These are phyloP conservation scores for Trachelus stipa DNA, from an alignment of 2,888 invertebrate species.

Conservation along the genomic window DNA sequence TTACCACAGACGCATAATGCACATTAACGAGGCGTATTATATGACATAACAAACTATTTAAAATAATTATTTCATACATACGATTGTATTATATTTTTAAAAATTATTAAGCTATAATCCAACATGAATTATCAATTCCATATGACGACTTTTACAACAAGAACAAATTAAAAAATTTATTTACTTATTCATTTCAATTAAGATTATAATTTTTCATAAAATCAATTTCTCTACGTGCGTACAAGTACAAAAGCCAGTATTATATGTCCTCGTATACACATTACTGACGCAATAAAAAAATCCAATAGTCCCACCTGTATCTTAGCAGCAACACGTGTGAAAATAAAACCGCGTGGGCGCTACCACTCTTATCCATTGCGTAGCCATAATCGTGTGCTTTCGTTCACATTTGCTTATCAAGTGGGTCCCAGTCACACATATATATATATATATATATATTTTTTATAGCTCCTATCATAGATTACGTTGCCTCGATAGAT, in stretches of 20 bases:
- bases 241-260: too few species aligned
- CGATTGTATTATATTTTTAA: too few species aligned
- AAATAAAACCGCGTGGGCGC: constrained; percentile 15
- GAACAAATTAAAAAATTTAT: too few species aligned
- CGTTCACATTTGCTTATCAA: not conserved
- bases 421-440: constrained; percentile 35
- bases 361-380: not conserved
- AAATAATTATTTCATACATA: not conserved
- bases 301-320: not conserved
- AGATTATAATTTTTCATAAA: too few species aligned
- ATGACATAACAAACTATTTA: not conserved
- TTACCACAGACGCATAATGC: not conserved
- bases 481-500: constrained; percentile 20
- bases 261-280: too few species aligned
- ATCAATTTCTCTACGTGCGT: too few species aligned
- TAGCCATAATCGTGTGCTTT: not conserved
- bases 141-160: too few species aligned
- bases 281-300: too few species aligned
- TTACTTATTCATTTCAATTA: too few species aligned
- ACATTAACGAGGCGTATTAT: too few species aligned
- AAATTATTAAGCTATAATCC: too few species aligned
- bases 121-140: too few species aligned
- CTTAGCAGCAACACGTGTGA: not conserved
- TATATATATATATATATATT: constrained; percentile 13
- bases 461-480: constrained; percentile 36